These are phyloP conservation scores for Drosophila fulvimacula DNA, from an alignment of 2,888 invertebrate species.

Conservation along the genomic window DNA sequence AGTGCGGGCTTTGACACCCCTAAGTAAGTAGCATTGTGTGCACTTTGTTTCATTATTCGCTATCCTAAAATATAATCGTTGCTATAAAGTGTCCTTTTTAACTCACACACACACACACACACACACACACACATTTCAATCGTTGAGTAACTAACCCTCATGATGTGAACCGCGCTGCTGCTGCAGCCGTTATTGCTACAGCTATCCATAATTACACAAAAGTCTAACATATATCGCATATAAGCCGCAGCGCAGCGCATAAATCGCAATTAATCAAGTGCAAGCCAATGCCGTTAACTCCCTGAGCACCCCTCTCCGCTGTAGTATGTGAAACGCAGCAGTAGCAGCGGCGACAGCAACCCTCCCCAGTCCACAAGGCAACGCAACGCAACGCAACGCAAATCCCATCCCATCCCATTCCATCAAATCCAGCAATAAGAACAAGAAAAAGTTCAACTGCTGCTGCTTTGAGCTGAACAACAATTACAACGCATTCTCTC, in stretches of 20 bases:
- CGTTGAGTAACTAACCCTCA: conserved; percentile 63
- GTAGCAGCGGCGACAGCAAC: conserved; percentile 30
- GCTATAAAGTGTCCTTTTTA: conserved; percentile 53
- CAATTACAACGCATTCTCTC: conserved; percentile 47
- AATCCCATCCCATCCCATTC: conserved; percentile 29
- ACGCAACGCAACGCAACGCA: not conserved
- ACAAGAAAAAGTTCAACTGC: conserved; percentile 56
- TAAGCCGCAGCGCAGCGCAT: conserved; percentile 71
- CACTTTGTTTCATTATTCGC: conserved; percentile 44
- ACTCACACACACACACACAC: conserved; percentile 44
- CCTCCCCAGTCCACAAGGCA: conserved; percentile 35
- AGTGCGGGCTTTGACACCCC: conserved; percentile 52
- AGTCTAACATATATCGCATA: conserved; percentile 64
- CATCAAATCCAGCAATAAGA: conserved; percentile 27
- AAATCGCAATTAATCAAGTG: conserved; percentile 80
- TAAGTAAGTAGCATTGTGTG: conserved; percentile 27
- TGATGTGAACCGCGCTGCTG: conserved; percentile 21
- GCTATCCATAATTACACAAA: conserved; percentile 67
- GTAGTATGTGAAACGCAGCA: conserved; percentile 15
- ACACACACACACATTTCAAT: conserved; percentile 49
- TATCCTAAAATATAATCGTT: conserved; percentile 38
- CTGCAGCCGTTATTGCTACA: conserved; percentile 36
- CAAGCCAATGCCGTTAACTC: conserved; percentile 74
- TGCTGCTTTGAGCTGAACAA: conserved; percentile 58
- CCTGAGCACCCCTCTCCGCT: conserved; percentile 23